Evolutionary conservation across 2,888 invertebrate species (phyloP).

Genomic region (Melieria omissa): DNA sequence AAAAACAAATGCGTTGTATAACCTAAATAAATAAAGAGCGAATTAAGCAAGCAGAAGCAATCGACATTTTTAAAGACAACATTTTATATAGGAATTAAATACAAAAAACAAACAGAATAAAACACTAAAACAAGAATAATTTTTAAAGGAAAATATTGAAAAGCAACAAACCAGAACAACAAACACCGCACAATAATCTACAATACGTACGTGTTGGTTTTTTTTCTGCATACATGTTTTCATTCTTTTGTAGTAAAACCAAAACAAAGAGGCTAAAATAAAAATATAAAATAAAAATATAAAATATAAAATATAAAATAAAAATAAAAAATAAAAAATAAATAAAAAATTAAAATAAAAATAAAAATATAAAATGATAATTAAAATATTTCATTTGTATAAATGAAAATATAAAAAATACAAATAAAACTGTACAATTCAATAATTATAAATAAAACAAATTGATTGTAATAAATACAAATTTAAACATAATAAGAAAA

Average conservation of each 20-base stretch:
- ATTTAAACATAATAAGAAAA: background rate
- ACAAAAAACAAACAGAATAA: too few species aligned
- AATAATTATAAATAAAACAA: too few species aligned
- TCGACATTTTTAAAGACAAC: too few species aligned
- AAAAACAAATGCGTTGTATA: too few species aligned
- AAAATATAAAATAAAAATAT: slow-evolving; percentile 5
- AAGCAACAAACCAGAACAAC: slow-evolving; percentile 40
- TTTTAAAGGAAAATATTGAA: slow-evolving; percentile 26
- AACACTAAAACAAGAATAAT: background rate
- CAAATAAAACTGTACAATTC: too few species aligned
- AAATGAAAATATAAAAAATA: too few species aligned
- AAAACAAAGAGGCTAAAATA: background rate
- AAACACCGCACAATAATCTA: slow-evolving; percentile 64
- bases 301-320: slow-evolving; percentile 2
- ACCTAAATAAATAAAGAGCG: too few species aligned
- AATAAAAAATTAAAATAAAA: slow-evolving; percentile 3
- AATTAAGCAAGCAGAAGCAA: too few species aligned
- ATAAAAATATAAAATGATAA: slow-evolving; percentile 7
- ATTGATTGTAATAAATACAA: too few species aligned
- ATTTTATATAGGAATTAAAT: too few species aligned
- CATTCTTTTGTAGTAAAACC: background rate
- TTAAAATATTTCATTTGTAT: too few species aligned
- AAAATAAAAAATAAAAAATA: slow-evolving; percentile 1
- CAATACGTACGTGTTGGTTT: slow-evolving; percentile 45
- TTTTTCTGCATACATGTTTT: slow-evolving; percentile 3